These are phyloP conservation scores for Patagioenas fasciata DNA, from an alignment of 2,113 vertebrate genomes.

Conservation along the genomic window DNA sequence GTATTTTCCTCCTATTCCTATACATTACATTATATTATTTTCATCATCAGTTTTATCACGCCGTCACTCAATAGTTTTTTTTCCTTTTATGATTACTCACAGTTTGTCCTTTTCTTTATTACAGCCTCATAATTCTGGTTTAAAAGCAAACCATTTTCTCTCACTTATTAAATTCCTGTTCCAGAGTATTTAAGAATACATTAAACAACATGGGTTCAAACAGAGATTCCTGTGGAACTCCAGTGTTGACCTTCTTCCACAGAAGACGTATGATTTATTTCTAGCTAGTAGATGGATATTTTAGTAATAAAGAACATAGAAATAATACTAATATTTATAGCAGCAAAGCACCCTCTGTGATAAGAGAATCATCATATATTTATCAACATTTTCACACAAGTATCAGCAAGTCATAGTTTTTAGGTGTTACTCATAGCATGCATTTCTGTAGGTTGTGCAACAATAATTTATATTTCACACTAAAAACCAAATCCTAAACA, in stretches of 20 bases:
- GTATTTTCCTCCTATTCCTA: background rate
- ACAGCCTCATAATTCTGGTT: background rate
- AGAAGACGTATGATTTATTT: background rate
- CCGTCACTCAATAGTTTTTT: background rate
- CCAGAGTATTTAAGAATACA: background rate
- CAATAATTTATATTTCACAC: background rate
- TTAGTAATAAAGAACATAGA: background rate
- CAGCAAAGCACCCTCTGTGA: background rate
- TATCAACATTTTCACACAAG: background rate
- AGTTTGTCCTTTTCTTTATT: background rate
- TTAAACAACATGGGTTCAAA: background rate
- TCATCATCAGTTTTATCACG: background rate
- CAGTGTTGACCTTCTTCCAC: background rate
- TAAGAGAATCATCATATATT: background rate
- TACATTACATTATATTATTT: background rate
- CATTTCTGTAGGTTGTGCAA: background rate
- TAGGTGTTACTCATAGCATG: background rate
- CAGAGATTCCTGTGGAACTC: background rate
- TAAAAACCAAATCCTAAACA: background rate
- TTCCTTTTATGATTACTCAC: background rate
- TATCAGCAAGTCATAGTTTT: background rate
- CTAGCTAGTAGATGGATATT: background rate
- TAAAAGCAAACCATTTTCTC: background rate
- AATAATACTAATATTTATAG: background rate
- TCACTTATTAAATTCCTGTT: background rate